Conservation (phyloP, 2,888 invertebrate species). For the Netelia melanura region DNA sequence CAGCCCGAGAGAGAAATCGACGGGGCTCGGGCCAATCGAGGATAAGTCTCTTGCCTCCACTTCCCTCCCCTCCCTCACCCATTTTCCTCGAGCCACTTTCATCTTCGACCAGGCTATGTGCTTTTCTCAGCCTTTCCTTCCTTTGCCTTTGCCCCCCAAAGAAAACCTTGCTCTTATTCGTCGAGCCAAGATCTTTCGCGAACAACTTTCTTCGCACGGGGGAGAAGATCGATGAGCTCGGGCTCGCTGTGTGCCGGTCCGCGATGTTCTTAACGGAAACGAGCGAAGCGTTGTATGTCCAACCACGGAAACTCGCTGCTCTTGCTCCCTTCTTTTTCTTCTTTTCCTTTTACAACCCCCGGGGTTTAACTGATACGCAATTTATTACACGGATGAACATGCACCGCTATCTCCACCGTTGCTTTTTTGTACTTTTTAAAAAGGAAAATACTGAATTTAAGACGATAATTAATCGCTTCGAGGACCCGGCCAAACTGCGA, state of each 20-base stretch:
- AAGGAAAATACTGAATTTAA: conserved; percentile 1
- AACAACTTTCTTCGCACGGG: conserved; percentile 31
- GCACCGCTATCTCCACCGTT: background rate
- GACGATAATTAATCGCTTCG: conserved; percentile 6
- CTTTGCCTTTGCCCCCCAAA: background rate
- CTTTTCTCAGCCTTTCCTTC: conserved; percentile 18
- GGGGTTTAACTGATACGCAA: background rate
- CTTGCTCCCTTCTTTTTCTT: background rate
- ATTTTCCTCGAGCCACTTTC: conserved; percentile 30
- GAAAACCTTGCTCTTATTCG: no score
- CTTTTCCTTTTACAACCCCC: background rate
- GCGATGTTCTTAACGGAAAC: conserved; percentile 13
- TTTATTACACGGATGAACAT: background rate
- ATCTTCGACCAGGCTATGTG: conserved; percentile 47
- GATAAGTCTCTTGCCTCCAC: conserved; percentile 52
- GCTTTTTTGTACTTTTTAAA: background rate
- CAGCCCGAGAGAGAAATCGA: conserved; percentile 71
- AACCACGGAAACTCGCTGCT: background rate
- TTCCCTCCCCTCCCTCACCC: conserved; percentile 47
- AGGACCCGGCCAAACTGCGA: background rate
- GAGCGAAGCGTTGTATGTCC: background rate
- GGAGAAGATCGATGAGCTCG: conserved; percentile 45
- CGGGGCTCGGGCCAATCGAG: conserved; percentile 62
- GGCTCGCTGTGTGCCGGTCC: background rate
- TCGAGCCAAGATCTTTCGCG: background rate